These are phyloP conservation scores for Campaea margaritaria DNA, from an alignment of 2,888 invertebrate genomes.

Conservation along the genomic window DNA sequence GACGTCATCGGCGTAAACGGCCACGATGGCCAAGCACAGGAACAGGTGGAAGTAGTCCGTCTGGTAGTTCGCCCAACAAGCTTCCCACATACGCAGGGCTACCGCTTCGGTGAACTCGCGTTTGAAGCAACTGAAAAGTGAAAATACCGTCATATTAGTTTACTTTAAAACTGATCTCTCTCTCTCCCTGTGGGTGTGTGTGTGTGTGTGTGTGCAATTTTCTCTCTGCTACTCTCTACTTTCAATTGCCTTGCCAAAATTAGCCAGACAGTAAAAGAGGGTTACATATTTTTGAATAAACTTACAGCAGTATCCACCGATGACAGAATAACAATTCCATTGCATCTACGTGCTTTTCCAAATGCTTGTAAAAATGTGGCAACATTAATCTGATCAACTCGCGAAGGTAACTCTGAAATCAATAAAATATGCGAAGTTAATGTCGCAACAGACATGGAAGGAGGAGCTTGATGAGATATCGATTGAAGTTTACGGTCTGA, in stretches of 20 bases:
- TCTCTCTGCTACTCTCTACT: too few species aligned
- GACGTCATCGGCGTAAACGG: constrained; percentile 96
- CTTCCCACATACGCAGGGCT: constrained; percentile 97
- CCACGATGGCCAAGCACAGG: constrained; percentile 96
- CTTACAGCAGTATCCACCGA: constrained; percentile 96
- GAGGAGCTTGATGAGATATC: constrained; percentile 9
- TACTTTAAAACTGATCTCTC: too few species aligned
- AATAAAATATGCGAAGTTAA: constrained; percentile 21
- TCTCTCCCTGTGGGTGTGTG: too few species aligned
- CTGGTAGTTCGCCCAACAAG: constrained; percentile 98
- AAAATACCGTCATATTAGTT: neutral
- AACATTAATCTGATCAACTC: constrained; percentile 95
- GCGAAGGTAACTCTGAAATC: constrained; percentile 89
- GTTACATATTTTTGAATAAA: constrained; percentile 44
- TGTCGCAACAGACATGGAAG: constrained; percentile 2
- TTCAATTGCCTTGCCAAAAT: too few species aligned
- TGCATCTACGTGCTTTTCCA: constrained; percentile 93
- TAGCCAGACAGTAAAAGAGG: too few species aligned
- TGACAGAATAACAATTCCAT: constrained; percentile 97
- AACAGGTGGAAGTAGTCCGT: constrained; percentile 98
- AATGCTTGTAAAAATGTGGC: constrained; percentile 95
- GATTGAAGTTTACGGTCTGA: constrained; percentile 22
- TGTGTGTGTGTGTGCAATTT: too few species aligned
- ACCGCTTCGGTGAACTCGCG: constrained; percentile 96
- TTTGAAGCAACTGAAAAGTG: constrained; percentile 91